phyloP scores from a whole-genome alignment of 2,113 vertebrate genomes.

The Pelecanus crispus region DNA sequence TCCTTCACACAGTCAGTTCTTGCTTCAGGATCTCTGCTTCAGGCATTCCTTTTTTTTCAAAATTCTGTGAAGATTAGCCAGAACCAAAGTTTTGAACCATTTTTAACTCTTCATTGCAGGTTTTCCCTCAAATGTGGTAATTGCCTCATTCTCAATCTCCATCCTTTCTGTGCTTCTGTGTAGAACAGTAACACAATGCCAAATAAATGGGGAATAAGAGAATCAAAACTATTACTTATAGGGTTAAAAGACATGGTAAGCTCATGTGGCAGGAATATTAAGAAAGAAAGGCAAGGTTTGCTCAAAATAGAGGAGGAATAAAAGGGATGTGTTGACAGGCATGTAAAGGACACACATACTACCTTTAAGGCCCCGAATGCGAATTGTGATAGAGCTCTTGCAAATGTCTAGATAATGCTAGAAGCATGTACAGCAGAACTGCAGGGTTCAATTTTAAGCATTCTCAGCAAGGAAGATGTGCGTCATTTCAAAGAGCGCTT shows the following conservation, averaged over 20 bases:
- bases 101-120: background rate
- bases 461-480: background rate
- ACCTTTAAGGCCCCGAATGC: background rate
- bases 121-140: background rate
- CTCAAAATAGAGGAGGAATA: background rate
- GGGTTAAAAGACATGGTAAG: background rate
- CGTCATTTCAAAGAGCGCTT: background rate
- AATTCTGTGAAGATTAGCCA: background rate
- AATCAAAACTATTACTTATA: background rate
- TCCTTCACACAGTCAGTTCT: background rate
- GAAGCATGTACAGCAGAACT: background rate
- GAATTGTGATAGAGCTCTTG: background rate
- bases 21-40: background rate
- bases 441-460: background rate
- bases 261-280: background rate
- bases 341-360: background rate
- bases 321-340: accelerated
- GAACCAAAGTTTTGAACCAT: background rate
- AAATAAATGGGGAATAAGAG: background rate
- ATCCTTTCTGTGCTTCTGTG: background rate
- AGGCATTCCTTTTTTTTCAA: background rate
- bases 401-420: background rate
- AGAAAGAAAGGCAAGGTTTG: background rate
- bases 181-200: background rate
- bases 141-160: background rate